Conservation (phyloP, 2,113 vertebrate species). For the Aviceda subcristata region DNA sequence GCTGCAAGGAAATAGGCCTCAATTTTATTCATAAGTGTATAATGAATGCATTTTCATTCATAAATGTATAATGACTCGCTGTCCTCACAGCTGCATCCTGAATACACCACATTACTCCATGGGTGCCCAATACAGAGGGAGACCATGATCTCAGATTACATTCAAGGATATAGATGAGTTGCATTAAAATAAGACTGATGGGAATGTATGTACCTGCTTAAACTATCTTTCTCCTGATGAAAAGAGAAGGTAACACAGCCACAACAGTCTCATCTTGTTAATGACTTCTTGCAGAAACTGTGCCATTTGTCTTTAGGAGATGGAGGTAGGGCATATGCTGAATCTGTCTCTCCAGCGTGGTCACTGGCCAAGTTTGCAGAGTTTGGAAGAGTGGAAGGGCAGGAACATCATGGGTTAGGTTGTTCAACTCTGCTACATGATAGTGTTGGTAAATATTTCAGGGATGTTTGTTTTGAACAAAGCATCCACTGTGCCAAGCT, state of each 20-base stretch:
- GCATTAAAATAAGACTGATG: background rate
- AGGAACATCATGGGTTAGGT: background rate
- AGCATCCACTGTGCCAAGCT: background rate
- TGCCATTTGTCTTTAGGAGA: background rate
- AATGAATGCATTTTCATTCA: background rate
- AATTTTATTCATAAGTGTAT: background rate
- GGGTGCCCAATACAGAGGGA: background rate
- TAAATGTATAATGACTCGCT: background rate
- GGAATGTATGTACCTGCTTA: background rate
- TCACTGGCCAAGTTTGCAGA: background rate
- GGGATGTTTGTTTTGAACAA: background rate
- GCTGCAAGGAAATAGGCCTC: background rate
- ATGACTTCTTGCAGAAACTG: background rate
- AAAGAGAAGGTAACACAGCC: background rate
- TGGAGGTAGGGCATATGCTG: background rate
- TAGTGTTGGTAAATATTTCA: background rate
- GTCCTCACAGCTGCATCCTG: background rate
- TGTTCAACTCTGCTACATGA: background rate
- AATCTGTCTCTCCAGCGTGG: background rate
- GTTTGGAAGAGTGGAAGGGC: background rate
- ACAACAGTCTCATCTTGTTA: background rate
- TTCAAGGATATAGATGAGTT: background rate
- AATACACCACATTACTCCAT: background rate
- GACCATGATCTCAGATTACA: background rate
- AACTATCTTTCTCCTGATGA: background rate